These are phyloP conservation scores for Equus quagga DNA, from an alignment of 2,113 vertebrate genomes.

Conservation along the genomic window DNA sequence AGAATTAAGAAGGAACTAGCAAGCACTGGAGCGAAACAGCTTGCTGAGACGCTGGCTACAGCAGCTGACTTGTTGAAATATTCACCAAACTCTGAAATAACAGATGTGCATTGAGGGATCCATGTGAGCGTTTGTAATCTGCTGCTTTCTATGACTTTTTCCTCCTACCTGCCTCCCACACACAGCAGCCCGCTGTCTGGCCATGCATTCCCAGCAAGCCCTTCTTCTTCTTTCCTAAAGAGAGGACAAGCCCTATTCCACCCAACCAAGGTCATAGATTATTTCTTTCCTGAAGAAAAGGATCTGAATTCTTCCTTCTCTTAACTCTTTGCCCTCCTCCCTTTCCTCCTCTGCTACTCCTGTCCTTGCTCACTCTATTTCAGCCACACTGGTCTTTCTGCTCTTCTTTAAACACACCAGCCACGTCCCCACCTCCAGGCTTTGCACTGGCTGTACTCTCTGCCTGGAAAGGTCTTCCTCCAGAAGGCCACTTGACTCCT, in stretches of 20 bases:
- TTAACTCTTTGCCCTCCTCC: not conserved
- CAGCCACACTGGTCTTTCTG: not conserved
- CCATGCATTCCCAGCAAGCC: not conserved
- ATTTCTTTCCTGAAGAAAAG: not conserved
- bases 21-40: conserved; percentile 36
- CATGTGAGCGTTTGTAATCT: conserved; percentile 57
- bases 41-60: conserved; percentile 63
- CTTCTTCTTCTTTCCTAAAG: not conserved
- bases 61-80: conserved; percentile 76
- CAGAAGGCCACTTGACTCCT: not conserved
- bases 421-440: not conserved
- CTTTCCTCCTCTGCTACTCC: not conserved
- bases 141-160: conserved; percentile 29
- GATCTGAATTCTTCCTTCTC: not conserved
- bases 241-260: not conserved
- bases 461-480: not conserved
- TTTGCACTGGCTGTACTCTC: not conserved
- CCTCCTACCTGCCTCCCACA: not conserved
- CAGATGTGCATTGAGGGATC: conserved; percentile 60
- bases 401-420: not conserved
- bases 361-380: not conserved
- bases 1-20: conserved; percentile 30
- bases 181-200: not conserved
- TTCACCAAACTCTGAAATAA: conserved; percentile 72
- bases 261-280: not conserved